These are phyloP conservation scores for Eristalis tenax DNA, from an alignment of 2,888 invertebrate genomes.

Conservation along the genomic window DNA sequence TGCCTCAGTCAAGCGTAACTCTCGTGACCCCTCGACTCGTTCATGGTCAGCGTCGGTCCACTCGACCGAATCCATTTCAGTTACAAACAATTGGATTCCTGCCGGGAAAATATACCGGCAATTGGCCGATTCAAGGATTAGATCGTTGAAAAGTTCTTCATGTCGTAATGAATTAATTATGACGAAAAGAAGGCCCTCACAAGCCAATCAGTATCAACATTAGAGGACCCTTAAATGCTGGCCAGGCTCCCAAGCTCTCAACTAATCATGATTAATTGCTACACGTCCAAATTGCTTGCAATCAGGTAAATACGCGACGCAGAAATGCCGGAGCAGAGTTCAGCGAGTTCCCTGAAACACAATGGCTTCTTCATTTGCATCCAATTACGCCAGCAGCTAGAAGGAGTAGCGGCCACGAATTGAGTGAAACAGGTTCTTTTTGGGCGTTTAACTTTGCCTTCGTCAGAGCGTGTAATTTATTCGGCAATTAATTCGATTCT, in stretches of 20 bases:
- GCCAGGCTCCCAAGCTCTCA: too few species aligned
- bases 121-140: not conserved
- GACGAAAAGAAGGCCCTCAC: not conserved
- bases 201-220: not conserved
- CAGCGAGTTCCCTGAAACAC: not conserved
- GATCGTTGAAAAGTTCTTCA: not conserved
- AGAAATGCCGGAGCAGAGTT: not conserved
- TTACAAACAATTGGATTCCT: not conserved
- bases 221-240: not conserved
- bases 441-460: not conserved
- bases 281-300: not conserved
- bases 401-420: not conserved
- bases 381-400: not conserved
- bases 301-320: not conserved
- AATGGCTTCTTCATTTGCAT: not conserved
- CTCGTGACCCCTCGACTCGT: not conserved
- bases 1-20: not conserved
- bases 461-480: not conserved
- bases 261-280: not conserved
- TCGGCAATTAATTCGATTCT: not conserved
- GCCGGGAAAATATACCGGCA: not conserved
- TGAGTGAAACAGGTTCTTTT: not conserved
- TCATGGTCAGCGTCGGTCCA: not conserved
- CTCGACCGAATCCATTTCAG: not conserved
- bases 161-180: not conserved